Base-by-base conservation (phyloP, 2,888 invertebrate genomes). In the Ennomos erosarius region DNA sequence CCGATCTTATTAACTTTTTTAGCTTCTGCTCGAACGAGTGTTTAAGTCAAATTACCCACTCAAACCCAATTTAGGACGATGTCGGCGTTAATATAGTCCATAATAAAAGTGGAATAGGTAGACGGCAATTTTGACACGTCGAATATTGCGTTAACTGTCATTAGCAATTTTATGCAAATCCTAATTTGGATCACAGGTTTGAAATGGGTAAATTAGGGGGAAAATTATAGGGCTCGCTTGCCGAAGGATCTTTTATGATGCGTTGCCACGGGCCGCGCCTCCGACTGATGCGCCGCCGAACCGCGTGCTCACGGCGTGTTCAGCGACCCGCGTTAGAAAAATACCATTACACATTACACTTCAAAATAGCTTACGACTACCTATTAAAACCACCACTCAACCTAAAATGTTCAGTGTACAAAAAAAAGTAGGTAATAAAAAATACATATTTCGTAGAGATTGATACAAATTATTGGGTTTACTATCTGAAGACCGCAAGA, bases 81-180 rank as follows among this genome's bases (percentile, higher is more conserved):
- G 70, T 71, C 71, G 70, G 76, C 78, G 84, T 77, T 81, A 84
- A 81, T 81, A 75, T 69, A 74, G 73, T 73, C 76, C 70, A 70
- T 73, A 78, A 79, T 75, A 78, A 80, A 79, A 78, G 72, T 78
- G 69, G 74, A 77, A 83, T 80, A 78, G 79, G 79, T 76, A 82
- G 78, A 78, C 69, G 75, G 77, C 78, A 82, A 85, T 87, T 85
- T 85, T 86, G 78, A 88, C 86, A 85, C 86, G 78, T 85, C 75
- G 81, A 80, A 84, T 80, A 81, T 81, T 79, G 78, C 82, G 81
- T 82, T 84, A 84, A 81, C 84, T 84, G 84, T 81, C 84, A 87
- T 89, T 87, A 89, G 82, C 85, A 85, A 87, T 87, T 88, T 88
- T 88, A 89, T 90, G 89, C 89, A 88, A 88, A 89, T 88, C 84